Evolutionary conservation across 2,113 vertebrate species (phyloP), one percentile per base, ranked within the genome.

Genomic region (Leucoraja erinaceus): DNA sequence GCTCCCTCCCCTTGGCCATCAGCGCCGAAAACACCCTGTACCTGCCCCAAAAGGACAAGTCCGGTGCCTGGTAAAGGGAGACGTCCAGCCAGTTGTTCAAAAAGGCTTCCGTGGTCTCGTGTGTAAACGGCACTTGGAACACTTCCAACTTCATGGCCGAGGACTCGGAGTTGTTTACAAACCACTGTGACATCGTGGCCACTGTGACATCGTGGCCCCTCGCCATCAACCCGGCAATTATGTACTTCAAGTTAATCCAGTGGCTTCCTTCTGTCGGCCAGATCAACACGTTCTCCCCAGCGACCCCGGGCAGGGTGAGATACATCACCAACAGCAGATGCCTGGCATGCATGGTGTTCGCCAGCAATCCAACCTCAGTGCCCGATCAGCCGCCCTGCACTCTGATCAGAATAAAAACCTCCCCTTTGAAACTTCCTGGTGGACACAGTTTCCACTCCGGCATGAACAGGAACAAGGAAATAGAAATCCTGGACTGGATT

Each of bases 251-350:
- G 9, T 98, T 97, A 94, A 96, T 93, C 97, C 97, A 97, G 93
- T 97, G 97, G 75, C 97, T 97, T 93, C 94, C 96, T 94, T 97
- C 97, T 0, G 95, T 94, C 56, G 97, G 97, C 96, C 97, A 95
- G 93, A 97, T 95, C 93, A 97, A 92, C 93, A 98, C 94, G 0
- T 96, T 96, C 18, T 96, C 96, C 6, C 96, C 96, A 10, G 95
- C 93, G 81, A 93, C 93, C 0, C 94, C 93, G 56, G 12, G 70
- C 12, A 74, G 70, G 22, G 22, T 1, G 70, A 74, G 70, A 74
- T 16, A 74, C 70, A 74, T 0, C 12, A 25, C 0, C 22, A 47
- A 3, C 38, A 47, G 38, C 38, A 47, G 38, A 47, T 47, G 38
- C 38, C 38, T 47, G 38, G 38, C 38, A 47, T 47, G 38, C 38